Evolutionary conservation across 2,113 vertebrate species (phyloP).

Genomic region (Thymallus thymallus): DNA sequence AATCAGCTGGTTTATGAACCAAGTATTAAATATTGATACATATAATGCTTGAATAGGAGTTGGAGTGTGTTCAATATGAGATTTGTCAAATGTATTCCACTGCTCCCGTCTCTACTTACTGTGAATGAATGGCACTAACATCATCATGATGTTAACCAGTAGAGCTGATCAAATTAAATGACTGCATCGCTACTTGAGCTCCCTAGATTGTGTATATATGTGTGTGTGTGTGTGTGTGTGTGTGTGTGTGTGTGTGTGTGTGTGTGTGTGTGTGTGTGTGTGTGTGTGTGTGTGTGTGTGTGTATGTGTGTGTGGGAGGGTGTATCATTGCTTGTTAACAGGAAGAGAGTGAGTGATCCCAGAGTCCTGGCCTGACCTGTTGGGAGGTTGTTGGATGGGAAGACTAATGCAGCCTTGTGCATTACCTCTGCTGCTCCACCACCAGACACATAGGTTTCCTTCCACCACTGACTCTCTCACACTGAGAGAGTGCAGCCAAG

Average conservation of each 20-base stretch:
- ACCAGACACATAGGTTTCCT: background rate
- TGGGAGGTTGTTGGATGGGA: too few relatives aligned
- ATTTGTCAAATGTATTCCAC: too few relatives aligned
- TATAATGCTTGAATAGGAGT: too few relatives aligned
- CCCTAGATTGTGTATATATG: background rate
- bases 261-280: background rate
- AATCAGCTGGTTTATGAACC: conserved; percentile 2
- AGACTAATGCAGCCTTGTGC: conserved; percentile 26
- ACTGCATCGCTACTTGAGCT: too few relatives aligned
- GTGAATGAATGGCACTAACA: too few relatives aligned
- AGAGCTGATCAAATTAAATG: too few relatives aligned
- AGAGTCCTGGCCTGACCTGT: too few relatives aligned
- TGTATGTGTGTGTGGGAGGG: background rate
- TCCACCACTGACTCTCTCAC: background rate
- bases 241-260: background rate
- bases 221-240: background rate
- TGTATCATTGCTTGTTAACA: background rate
- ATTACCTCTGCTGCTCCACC: conserved; percentile 13
- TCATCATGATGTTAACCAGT: too few relatives aligned
- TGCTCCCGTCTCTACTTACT: too few relatives aligned
- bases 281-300: background rate
- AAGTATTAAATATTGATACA: too few relatives aligned
- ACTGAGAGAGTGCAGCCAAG: conserved; percentile 33
- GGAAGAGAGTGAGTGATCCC: too few relatives aligned
- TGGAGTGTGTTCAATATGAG: too few relatives aligned